These are phyloP conservation scores for Polylopha cassiicola DNA, from an alignment of 2,888 invertebrate species.

Conservation along the genomic window DNA sequence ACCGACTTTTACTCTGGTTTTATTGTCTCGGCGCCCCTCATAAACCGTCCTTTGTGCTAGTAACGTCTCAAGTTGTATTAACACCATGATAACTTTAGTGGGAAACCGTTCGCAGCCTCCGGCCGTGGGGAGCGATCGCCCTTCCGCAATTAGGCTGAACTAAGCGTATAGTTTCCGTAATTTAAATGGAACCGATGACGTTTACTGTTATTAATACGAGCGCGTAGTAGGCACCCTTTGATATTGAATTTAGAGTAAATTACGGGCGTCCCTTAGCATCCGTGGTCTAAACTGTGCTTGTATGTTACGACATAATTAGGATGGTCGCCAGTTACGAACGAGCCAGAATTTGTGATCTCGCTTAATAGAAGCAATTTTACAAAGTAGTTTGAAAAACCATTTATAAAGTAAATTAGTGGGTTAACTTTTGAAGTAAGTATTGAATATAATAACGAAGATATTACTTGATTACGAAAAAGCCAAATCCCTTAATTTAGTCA, in stretches of 20 bases:
- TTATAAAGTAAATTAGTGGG: no score
- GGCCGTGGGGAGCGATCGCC: slow-evolving; percentile 41
- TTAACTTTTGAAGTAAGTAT: no score
- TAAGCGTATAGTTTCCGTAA: slow-evolving; percentile 62
- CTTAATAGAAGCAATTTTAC: slow-evolving; percentile 1
- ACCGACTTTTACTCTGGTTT: slow-evolving; percentile 71
- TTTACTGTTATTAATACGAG: slow-evolving; percentile 52
- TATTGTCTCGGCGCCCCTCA: slow-evolving; percentile 65
- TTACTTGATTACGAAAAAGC: neutral
- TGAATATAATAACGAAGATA: no score
- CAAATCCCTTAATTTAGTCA: slow-evolving; percentile 7
- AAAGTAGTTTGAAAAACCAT: no score
- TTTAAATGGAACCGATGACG: slow-evolving; percentile 60
- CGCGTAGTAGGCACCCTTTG: slow-evolving; percentile 48
- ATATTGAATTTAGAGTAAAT: slow-evolving; percentile 70
- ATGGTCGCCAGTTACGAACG: slow-evolving; percentile 33
- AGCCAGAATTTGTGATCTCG: slow-evolving; percentile 2
- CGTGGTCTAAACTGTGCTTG: slow-evolving; percentile 48
- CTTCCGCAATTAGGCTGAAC: slow-evolving; percentile 54
- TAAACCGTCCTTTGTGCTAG: slow-evolving; percentile 62
- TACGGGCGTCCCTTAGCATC: slow-evolving; percentile 47
- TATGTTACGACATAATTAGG: slow-evolving; percentile 53
- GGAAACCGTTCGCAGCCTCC: slow-evolving; percentile 33
- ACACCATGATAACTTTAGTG: slow-evolving; percentile 64
- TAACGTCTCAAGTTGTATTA: slow-evolving; percentile 68